A percentile compares a stretch with the other conserved stretches of the same genome.
Evolutionary conservation across 2,888 invertebrate genomes (phyloP).

Genomic region (Dinocampus coccinellae): DNA sequence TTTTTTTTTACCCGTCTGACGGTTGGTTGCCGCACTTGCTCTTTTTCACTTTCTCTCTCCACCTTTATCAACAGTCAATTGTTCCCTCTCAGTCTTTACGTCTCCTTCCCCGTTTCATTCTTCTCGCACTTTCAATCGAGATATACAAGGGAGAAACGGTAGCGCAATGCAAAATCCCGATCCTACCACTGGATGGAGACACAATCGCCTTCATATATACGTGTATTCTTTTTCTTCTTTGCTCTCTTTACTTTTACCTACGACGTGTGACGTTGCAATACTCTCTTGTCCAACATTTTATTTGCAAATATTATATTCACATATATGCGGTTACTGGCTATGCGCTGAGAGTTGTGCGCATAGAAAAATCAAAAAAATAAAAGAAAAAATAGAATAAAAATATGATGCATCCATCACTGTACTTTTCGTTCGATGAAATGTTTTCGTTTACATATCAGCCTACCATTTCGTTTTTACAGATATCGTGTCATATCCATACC

Average conservation of each 20-base stretch:
- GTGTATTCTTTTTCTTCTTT: not conserved
- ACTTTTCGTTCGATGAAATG: slow-evolving; percentile 21
- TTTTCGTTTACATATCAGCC: slow-evolving; percentile 11
- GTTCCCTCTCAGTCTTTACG: not conserved
- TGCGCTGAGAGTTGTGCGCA: not conserved
- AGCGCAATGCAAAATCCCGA: not conserved
- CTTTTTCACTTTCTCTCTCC: too few relatives aligned
- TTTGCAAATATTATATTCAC: not conserved
- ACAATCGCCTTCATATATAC: not conserved
- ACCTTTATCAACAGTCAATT: not conserved
- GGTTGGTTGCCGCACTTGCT: too few relatives aligned
- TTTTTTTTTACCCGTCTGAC: slow-evolving; percentile 5
- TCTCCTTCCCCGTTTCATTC: not conserved
- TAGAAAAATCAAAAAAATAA: not conserved
- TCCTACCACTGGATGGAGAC: not conserved
- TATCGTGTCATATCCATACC: not conserved
- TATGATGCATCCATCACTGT: too few relatives aligned
- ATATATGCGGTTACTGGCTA: not conserved
- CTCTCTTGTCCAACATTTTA: slow-evolving; percentile 17
- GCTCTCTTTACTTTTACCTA: slow-evolving; percentile 18
- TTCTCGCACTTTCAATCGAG: not conserved
- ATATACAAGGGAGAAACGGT: not conserved
- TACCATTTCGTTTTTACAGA: not conserved
- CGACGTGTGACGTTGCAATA: slow-evolving; percentile 8
- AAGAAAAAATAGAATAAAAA: not conserved